Base-by-base conservation (phyloP, 2,113 vertebrate genomes). In the Rattus rattus region DNA sequence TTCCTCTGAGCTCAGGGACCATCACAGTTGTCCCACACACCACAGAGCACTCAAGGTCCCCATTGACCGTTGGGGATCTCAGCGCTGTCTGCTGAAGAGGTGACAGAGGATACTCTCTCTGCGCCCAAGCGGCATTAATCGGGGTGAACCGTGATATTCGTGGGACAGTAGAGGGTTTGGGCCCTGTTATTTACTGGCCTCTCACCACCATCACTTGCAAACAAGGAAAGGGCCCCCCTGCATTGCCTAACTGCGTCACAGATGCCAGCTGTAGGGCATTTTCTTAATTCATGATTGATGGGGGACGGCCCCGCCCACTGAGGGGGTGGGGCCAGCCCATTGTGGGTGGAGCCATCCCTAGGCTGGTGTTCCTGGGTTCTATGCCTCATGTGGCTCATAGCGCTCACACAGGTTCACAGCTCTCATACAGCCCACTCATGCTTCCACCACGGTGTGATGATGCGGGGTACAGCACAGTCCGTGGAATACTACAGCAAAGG, bases 381-480 rank as follows among this genome's bases (percentile, higher is more conserved):
- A 4, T 49, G 26, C 24, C 75, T 49, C 26, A 28, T 12, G 12
- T 28, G 13, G 43, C 24, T 47, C 75, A 49, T 13, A 30, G 75
- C 24, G 9, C 43, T 28, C 70, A n/a, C 70, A 8, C 12, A 10
- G 43, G 43, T 43, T 43, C 43, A 43, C 43, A 43, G 43, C 43
- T 43, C 43, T 43, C 43, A 43, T 3, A 43, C 43, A 43, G 47
- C 28, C 47, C 28, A 33, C 7, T 4, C 6, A 54, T 3, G 28
- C 77, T 20, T 79, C 30, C 80, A 61, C 16, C 54, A 61, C 56
- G 8, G 56, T n/a, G 36, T 61, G 59, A 16, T 3, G 0, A 13
- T 26, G 56, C 14, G 22, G 36, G 36, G 56, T 43, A 4, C 5
- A 5, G 1, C 12, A 5, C 7, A 0, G 20, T 39, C 4, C 11